Conservation (phyloP, 2,113 vertebrate genomes). For the Alethe castanea region DNA sequence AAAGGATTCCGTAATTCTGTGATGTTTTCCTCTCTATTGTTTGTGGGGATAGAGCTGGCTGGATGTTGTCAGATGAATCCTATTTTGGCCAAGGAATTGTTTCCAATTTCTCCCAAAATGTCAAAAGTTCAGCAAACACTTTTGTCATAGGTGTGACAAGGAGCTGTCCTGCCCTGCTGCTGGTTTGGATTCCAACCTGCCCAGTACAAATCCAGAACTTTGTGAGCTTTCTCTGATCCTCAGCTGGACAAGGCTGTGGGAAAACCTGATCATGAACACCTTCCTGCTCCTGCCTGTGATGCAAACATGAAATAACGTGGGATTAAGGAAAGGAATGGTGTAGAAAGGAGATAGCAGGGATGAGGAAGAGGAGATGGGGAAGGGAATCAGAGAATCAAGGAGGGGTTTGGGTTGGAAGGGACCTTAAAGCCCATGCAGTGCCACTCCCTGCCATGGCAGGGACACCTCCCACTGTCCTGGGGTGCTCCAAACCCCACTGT, state of each 20-base stretch:
- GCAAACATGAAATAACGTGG: accelerated
- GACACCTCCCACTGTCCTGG: background rate
- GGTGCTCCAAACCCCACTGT: accelerated
- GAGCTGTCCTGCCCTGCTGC: background rate
- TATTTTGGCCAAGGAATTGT: background rate
- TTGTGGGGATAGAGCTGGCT: background rate
- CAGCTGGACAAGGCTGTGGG: background rate
- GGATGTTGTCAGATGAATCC: background rate
- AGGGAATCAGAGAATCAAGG: background rate
- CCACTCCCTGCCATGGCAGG: background rate
- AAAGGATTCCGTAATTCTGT: background rate
- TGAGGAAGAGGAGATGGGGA: background rate
- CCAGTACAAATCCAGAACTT: background rate
- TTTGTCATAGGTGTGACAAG: background rate
- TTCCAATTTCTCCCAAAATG: background rate
- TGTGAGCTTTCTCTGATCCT: background rate
- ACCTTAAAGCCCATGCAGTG: background rate
- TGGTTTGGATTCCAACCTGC: background rate
- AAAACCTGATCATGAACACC: background rate
- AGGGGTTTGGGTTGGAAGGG: background rate
- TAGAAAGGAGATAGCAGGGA: background rate
- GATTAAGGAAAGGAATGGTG: background rate
- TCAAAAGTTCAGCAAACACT: background rate
- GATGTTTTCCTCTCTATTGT: background rate
- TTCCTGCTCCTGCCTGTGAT: background rate